phyloP scores from a whole-genome alignment of 2,113 vertebrate species.

The Pithys albifrons region DNA sequence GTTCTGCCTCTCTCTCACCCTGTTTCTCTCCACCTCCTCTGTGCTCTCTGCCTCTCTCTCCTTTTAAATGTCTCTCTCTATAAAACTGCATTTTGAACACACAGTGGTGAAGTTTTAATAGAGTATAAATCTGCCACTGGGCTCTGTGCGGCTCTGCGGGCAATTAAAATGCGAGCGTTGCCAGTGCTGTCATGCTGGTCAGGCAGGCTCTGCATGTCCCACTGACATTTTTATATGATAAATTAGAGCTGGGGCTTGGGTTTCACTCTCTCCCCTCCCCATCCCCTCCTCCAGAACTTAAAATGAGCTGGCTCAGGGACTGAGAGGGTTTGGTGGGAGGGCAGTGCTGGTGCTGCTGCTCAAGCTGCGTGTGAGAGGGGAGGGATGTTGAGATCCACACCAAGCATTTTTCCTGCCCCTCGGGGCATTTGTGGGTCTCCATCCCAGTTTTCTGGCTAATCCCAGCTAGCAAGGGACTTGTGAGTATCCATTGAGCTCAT shows the following conservation, averaged over 20 bases:
- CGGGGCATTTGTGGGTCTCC: rapidly evolving
- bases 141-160: slow-evolving; percentile 32
- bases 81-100: slow-evolving; percentile 53
- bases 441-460: neutral
- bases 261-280: neutral
- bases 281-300: neutral
- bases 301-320: neutral
- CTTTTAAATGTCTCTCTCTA: slow-evolving; percentile 29
- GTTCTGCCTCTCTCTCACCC: neutral
- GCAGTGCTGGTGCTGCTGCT: rapidly evolving
- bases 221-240: slow-evolving; percentile 50
- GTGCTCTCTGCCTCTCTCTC: neutral
- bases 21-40: neutral
- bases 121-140: slow-evolving; percentile 54
- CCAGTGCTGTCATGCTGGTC: slow-evolving; percentile 17
- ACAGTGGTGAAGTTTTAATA: slow-evolving; percentile 56
- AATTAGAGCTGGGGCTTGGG: slow-evolving; percentile 13
- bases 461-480: rapidly evolving
- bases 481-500: rapidly evolving
- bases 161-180: slow-evolving; percentile 50
- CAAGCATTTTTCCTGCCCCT: neutral
- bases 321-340: neutral
- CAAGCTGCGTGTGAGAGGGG: rapidly evolving
- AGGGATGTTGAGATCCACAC: neutral
- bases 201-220: neutral